Base-by-base conservation (phyloP, 2,797 vertebrate species). In the Malurus splendens region DNA sequence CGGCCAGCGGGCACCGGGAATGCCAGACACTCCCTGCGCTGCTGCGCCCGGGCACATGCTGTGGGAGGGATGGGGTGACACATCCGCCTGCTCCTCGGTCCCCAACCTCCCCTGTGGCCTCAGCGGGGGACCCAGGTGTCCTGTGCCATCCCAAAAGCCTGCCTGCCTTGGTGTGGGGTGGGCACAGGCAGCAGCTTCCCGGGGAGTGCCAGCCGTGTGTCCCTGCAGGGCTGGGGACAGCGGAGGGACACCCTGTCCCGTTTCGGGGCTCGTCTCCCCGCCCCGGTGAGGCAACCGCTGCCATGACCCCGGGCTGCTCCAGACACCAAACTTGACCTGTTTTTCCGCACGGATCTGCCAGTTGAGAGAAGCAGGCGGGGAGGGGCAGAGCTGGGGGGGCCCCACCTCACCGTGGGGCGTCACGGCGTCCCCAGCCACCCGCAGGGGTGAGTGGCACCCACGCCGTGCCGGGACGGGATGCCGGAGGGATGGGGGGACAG, bases 1-100 rank as follows among this genome's bases (percentile, higher is more conserved):
- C 80, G 18, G 90, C 90, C 92, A 93, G 67, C 67, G 30, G 75
- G 86, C 86, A 67, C 86, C 13, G 38, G 86, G 75, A 71, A 93
- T 75, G 82, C 89, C 93, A 87, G 86, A 71, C 91, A 27, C 93
- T 92, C 79, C 90, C 87, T 41, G 78, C 1, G 0, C 87, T 14
- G 62, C 80, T 39, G 76, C 45, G 88, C 88, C 90, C 14, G 12
- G 65, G 65, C 88, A 62, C 78, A 72, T 66, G 90, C 74, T 9
- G 38, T 8, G 27, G 68, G 62, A 52, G 81, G 81, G 68, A 76
- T 8, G 19, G 73, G 55, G 88, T 81, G 90, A 47, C 88, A 57
- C 66, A 18, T 54, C 6, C 5, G 15, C 65, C 36, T 10, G 44
- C 23, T 61, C 36, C 15, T 42, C 4, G 1, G 9, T 82, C 39